Percentiles rank a stretch among this genome's conserved stretches.
These are phyloP conservation scores for Cercopithecus petaurista DNA, from an alignment of 2,797 vertebrate genomes.

Conservation along the genomic window DNA sequence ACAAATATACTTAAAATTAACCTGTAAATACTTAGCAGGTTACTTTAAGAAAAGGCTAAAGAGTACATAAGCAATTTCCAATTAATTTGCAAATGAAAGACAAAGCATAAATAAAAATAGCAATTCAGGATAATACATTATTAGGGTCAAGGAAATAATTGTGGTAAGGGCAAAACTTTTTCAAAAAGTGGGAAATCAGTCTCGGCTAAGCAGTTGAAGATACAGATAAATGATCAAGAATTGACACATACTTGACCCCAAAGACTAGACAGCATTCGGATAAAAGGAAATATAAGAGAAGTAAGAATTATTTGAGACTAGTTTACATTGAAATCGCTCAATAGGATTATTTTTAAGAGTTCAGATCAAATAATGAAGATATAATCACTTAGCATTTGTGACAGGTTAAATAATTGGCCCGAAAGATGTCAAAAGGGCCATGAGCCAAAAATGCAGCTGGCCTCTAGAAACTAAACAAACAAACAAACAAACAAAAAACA, in stretches of 20 bases:
- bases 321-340: neutral
- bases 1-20: neutral
- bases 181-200: neutral
- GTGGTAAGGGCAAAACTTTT: neutral
- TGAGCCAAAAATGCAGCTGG: neutral
- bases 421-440: neutral
- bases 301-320: neutral
- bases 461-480: neutral
- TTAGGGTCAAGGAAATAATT: neutral
- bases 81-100: neutral
- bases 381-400: neutral
- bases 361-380: neutral
- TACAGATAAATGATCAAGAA: neutral
- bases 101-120: neutral
- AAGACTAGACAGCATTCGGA: neutral
- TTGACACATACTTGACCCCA: neutral
- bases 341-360: neutral
- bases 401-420: neutral
- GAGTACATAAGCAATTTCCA: neutral
- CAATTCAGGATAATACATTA: neutral
- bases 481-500: neutral
- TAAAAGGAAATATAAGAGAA: neutral
- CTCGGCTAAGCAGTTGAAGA: neutral
- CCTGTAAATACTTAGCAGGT: neutral
- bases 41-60: neutral